phyloP scores from a whole-genome alignment of 2,888 invertebrate species.

The Oscheius onirici region DNA sequence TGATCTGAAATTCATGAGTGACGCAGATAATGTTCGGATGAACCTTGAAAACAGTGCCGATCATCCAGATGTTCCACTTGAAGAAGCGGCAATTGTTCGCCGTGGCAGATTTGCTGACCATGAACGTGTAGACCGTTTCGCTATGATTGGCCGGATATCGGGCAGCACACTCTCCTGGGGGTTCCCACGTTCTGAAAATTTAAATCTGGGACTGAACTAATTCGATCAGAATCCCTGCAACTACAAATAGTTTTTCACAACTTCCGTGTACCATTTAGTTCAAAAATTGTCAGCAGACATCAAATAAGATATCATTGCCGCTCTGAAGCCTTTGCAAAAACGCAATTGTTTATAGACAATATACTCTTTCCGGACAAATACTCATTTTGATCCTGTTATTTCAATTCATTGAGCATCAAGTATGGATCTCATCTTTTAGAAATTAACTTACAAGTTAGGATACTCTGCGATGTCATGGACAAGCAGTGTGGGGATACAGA shows the following conservation, averaged over 20 bases:
- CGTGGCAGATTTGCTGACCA: slow-evolving; percentile 55
- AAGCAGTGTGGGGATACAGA: slow-evolving; percentile 65
- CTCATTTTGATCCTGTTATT: too few relatives aligned
- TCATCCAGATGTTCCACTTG: slow-evolving; percentile 69
- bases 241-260: too few relatives aligned
- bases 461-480: slow-evolving; percentile 61
- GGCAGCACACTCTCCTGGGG: slow-evolving; percentile 38
- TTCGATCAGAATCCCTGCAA: too few relatives aligned
- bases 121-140: slow-evolving; percentile 61
- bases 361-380: too few relatives aligned
- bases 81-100: slow-evolving; percentile 63
- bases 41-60: slow-evolving; percentile 67
- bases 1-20: slow-evolving; percentile 50
- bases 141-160: slow-evolving; percentile 49
- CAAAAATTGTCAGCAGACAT: too few relatives aligned
- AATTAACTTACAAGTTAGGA: slow-evolving; percentile 15
- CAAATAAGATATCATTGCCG: too few relatives aligned
- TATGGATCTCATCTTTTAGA: too few relatives aligned
- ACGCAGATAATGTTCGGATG: background rate
- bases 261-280: too few relatives aligned
- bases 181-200: slow-evolving; percentile 36
- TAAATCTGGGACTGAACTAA: too few relatives aligned
- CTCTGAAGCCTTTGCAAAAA: too few relatives aligned
- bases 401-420: too few relatives aligned
- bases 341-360: too few relatives aligned